Evolutionary conservation across 2,888 invertebrate genomes (phyloP), one percentile per base, ranked within the genome.

Genomic region (Parnassius orleans): DNA sequence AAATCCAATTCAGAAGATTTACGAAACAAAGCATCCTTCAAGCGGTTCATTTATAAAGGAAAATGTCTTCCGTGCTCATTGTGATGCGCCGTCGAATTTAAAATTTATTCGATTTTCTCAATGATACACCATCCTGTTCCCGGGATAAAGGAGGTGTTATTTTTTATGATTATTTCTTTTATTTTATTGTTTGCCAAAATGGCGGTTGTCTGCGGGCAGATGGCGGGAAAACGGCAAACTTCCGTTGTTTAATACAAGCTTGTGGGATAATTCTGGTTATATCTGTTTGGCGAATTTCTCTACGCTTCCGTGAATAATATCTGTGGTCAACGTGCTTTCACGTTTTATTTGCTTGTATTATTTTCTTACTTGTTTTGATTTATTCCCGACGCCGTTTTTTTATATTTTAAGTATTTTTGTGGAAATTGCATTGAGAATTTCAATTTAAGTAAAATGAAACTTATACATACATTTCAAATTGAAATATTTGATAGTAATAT

Each of bases 131-230:
- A 56, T 57, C 50, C 53, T 33, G 63, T 60, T 54, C 14, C 50
- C 50, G 15, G 24, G 64, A 44, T 60, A 67, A 67, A 66, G 59
- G 61, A 48, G 59, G 57, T 58, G 62, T 84, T 82, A 80, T 80
- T 80, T 79, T 82, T 82, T 83, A 81, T 81, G 73, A 79, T 82
- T 81, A 80, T 81, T 81, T 79, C 76, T 80, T 81, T 84, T 81
- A 78, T 82, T 82, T 78, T 77, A 77, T 78, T 78, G 77, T 76
- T 69, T 64, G 68, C 70, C 74, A 77, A 73, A 77, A 79, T 76
- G 73, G 75, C 66, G 63, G 58, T 64, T 63, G 62, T 65, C 61
- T 56, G 60, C 61, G 48, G 56, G 55, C 58, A 63, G 60, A 68
- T 57, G 58, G 60, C 67, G 69, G 59, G 62, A 63, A 66, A 63